These are phyloP conservation scores for Drosophila affinis DNA, from an alignment of 2,888 invertebrate genomes.

Conservation along the genomic window DNA sequence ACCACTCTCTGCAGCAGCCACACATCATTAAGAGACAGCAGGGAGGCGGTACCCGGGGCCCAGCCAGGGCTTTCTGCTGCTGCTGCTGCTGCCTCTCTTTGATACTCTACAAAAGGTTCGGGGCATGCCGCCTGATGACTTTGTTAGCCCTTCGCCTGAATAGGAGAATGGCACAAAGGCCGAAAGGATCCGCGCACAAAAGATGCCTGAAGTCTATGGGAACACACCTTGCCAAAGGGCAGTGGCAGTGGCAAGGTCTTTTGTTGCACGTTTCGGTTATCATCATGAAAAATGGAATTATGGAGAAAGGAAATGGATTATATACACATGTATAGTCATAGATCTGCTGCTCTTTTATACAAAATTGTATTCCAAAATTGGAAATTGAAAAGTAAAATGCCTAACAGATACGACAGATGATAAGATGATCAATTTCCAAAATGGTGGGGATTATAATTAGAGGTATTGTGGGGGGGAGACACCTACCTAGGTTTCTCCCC, in stretches of 20 bases:
- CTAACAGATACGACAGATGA: background rate
- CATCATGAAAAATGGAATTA: slow-evolving; percentile 44
- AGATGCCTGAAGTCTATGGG: slow-evolving; percentile 4
- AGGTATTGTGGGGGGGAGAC: background rate
- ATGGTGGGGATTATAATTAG: slow-evolving; percentile 12
- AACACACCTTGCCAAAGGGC: slow-evolving; percentile 25
- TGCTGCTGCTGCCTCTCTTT: slow-evolving; percentile 22
- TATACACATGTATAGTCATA: slow-evolving; percentile 7
- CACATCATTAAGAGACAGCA: slow-evolving; percentile 75
- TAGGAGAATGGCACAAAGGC: slow-evolving; percentile 29
- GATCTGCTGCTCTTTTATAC: slow-evolving; percentile 38
- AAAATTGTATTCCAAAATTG: background rate
- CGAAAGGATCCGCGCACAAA: slow-evolving; percentile 23
- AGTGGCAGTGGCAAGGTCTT: background rate
- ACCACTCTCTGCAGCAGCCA: slow-evolving; percentile 69
- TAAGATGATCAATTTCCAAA: slow-evolving; percentile 8
- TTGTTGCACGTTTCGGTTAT: slow-evolving; percentile 23
- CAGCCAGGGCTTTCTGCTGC: background rate
- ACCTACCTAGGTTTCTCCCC: too few species aligned
- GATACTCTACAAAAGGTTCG: slow-evolving; percentile 40
- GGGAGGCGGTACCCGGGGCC: slow-evolving; percentile 61
- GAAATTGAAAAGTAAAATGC: slow-evolving; percentile 22
- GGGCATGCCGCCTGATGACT: slow-evolving; percentile 34
- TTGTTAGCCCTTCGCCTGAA: slow-evolving; percentile 40
- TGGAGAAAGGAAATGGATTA: slow-evolving; percentile 40